phyloP scores from a whole-genome alignment of 2,888 invertebrate genomes.

The Nudaria mundana region DNA sequence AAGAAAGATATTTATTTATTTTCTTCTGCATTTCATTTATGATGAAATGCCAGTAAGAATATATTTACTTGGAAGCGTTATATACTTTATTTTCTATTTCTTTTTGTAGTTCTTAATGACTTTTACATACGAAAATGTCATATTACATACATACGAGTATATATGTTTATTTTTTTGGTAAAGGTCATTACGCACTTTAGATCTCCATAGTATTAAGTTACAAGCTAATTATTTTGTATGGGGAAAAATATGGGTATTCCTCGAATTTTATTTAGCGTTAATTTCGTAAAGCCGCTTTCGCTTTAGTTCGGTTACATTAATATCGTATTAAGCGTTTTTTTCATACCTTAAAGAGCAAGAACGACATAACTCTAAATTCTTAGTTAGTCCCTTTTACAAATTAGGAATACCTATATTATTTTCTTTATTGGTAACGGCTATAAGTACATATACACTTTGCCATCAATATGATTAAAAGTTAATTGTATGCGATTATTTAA shows the following conservation, averaged over 20 bases:
- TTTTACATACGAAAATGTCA: background rate
- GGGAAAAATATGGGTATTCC: slow-evolving; percentile 20
- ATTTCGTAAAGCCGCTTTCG: slow-evolving; percentile 22
- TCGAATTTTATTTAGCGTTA: slow-evolving; percentile 25
- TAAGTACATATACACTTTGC: slow-evolving; percentile 44
- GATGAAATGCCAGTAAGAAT: slow-evolving; percentile 34
- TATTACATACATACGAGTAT: background rate
- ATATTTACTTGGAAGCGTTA: slow-evolving; percentile 6
- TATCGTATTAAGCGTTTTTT: no score
- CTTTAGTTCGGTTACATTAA: no score
- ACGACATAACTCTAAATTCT: background rate
- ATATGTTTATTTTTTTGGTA: slow-evolving; percentile 13
- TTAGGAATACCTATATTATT: no score
- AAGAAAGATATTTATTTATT: background rate
- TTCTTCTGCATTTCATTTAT: slow-evolving; percentile 33
- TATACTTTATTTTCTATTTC: slow-evolving; percentile 1
- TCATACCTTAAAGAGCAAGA: background rate
- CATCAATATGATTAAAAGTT: slow-evolving; percentile 16
- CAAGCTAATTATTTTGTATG: slow-evolving; percentile 25
- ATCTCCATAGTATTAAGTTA: slow-evolving; percentile 22
- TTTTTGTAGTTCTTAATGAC: background rate
- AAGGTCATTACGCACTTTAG: slow-evolving; percentile 18
- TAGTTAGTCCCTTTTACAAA: slow-evolving; percentile 5
- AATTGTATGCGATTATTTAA: slow-evolving; percentile 24
- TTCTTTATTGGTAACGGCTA: slow-evolving; percentile 17